A percentile compares a stretch with the other conserved stretches of the same genome.
Conservation (phyloP, 1,140 invertebrate species). For the Maconellicoccus hirsutus region DNA sequence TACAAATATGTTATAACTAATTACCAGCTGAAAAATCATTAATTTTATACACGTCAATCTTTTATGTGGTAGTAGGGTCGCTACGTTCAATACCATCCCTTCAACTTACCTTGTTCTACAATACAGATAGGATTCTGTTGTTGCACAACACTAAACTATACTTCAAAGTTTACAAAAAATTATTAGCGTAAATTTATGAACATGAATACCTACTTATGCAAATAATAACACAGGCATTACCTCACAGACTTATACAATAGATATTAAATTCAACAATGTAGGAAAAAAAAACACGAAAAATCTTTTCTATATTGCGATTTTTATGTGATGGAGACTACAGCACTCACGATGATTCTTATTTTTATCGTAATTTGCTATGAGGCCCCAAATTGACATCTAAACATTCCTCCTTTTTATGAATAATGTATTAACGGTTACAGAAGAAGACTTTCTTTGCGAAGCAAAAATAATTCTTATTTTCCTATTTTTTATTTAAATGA, state of each 20-base stretch:
- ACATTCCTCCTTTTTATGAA: conserved; percentile 20
- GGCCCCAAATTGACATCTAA: conserved; percentile 10
- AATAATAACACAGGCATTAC: too few relatives aligned
- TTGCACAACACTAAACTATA: too few relatives aligned
- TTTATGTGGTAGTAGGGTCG: too few relatives aligned
- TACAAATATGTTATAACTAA: neutral
- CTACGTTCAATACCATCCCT: too few relatives aligned
- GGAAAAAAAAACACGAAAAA: conserved; percentile 5
- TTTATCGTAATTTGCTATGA: conserved; percentile 10
- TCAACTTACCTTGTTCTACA: too few relatives aligned
- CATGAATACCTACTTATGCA: too few relatives aligned
- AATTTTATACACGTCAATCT: too few relatives aligned
- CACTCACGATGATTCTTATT: conserved; percentile 11
- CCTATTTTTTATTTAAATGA: conserved; percentile 22
- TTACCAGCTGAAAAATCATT: neutral
- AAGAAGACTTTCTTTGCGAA: conserved; percentile 13
- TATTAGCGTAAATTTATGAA: too few relatives aligned
- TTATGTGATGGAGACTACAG: neutral
- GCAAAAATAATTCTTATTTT: conserved; percentile 18
- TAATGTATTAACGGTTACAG: conserved; percentile 19
- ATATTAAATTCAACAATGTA: too few relatives aligned
- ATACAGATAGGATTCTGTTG: too few relatives aligned
- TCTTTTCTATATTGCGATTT: neutral
- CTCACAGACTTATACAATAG: too few relatives aligned
- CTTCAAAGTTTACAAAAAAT: too few relatives aligned